Evolutionary conservation across 2,888 invertebrate genomes (phyloP).

Genomic region (Aphodius sticticus): DNA sequence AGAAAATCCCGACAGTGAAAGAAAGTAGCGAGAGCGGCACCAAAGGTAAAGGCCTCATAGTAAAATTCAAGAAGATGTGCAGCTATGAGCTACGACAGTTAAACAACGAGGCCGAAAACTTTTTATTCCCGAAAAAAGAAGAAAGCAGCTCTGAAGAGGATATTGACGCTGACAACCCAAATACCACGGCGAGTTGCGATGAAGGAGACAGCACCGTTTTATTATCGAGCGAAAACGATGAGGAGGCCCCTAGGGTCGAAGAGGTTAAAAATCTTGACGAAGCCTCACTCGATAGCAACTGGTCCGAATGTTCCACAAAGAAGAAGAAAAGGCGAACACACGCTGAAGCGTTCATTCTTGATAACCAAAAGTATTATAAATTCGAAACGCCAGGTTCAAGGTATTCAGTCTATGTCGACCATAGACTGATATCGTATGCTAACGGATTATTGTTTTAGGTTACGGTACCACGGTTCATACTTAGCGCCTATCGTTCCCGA

Average conservation of each 20-base stretch:
- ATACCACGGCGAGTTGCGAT: constrained; percentile 47
- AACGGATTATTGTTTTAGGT: constrained; percentile 44
- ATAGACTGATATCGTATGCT: neutral
- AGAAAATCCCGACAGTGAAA: constrained; percentile 36
- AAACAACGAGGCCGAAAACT: constrained; percentile 87
- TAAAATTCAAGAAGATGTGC: constrained; percentile 78
- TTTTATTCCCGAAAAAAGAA: constrained; percentile 80
- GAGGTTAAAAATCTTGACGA: constrained; percentile 36
- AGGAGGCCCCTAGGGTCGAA: constrained; percentile 28
- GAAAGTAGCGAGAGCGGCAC: constrained; percentile 50
- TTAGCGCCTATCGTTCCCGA: constrained; percentile 48
- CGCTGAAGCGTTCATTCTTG: constrained; percentile 66
- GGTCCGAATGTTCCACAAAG: constrained; percentile 47
- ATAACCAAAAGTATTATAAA: constrained; percentile 68
- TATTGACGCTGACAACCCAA: constrained; percentile 64
- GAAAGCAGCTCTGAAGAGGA: constrained; percentile 66
- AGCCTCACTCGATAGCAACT: constrained; percentile 50
- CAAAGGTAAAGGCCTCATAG: constrained; percentile 64
- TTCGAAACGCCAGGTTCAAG: constrained; percentile 62
- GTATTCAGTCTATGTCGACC: constrained; percentile 41
- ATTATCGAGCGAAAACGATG: constrained; percentile 45
- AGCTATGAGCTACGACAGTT: constrained; percentile 77
- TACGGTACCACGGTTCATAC: constrained; percentile 58
- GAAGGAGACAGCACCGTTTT: constrained; percentile 42
- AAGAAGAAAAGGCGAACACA: constrained; percentile 63